Conservation (phyloP, 2,797 vertebrate genomes). For the Enoplosus armatus region DNA sequence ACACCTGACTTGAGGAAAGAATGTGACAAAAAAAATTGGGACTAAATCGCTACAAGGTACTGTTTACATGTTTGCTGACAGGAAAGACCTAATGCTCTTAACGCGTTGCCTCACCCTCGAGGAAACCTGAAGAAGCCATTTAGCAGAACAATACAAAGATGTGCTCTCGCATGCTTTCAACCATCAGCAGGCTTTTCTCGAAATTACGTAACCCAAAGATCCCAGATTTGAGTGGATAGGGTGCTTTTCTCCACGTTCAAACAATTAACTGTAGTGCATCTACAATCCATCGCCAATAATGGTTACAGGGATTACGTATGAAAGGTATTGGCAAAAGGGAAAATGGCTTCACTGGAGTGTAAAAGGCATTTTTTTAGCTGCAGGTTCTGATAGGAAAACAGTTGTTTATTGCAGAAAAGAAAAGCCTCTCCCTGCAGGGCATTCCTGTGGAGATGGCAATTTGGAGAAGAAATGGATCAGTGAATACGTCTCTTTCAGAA, state of each 20-base stretch:
- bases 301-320: slow-evolving; percentile 69
- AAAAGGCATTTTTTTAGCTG: slow-evolving; percentile 38
- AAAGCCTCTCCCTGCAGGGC: slow-evolving; percentile 55
- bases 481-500: slow-evolving; percentile 50
- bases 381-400: slow-evolving; percentile 58
- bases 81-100: not conserved
- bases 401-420: slow-evolving; percentile 62
- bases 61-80: slow-evolving; percentile 20
- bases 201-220: slow-evolving; percentile 8
- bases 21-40: not conserved
- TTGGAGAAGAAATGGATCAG: slow-evolving; percentile 57
- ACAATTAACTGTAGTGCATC: slow-evolving; percentile 68
- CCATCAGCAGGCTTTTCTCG: slow-evolving; percentile 50
- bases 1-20: slow-evolving; percentile 28
- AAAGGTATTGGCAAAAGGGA: slow-evolving; percentile 49
- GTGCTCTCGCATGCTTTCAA: slow-evolving; percentile 37
- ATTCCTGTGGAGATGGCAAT: slow-evolving; percentile 67
- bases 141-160: slow-evolving; percentile 26
- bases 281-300: slow-evolving; percentile 57
- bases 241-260: slow-evolving; percentile 47
- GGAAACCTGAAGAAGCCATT: slow-evolving; percentile 18
- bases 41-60: not conserved
- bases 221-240: slow-evolving; percentile 37
- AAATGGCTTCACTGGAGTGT: slow-evolving; percentile 54
- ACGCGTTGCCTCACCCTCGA: slow-evolving; percentile 14